Conservation (phyloP, 1,140 invertebrate species). For the Bombus vancouverensis region DNA sequence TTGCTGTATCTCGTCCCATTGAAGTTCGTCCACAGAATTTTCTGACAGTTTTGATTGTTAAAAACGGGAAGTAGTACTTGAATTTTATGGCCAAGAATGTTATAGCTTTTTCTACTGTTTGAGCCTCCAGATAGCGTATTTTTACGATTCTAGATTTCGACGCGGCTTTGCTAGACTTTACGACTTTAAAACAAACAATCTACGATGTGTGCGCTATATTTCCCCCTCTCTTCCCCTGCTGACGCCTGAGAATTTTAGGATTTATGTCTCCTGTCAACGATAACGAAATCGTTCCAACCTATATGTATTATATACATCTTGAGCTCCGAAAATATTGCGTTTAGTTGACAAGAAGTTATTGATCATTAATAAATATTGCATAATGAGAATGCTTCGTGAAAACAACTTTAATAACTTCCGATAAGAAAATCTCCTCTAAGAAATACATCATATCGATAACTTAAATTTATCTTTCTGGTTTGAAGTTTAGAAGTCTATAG, state of each 20-base stretch:
- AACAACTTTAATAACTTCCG: no score
- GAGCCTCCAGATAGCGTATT: background rate
- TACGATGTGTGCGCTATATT: conserved; percentile 2
- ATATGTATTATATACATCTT: background rate
- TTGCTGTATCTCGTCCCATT: background rate
- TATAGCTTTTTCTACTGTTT: background rate
- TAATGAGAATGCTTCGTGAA: no score
- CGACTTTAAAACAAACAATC: conserved; percentile 25
- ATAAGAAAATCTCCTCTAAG: no score
- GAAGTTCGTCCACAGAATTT: background rate
- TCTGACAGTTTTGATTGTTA: background rate
- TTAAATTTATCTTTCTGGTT: no score
- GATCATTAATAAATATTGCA: background rate
- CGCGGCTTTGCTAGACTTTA: background rate
- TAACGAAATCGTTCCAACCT: background rate
- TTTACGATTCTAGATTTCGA: background rate
- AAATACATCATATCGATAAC: no score
- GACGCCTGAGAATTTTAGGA: background rate
- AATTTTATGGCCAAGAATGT: background rate
- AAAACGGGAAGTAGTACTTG: background rate
- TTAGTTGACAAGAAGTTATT: background rate
- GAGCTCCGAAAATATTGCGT: background rate
- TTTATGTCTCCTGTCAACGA: conserved; percentile 1
- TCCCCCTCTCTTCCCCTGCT: no score
- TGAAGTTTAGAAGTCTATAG: no score